Percentiles rank a stretch among this genome's conserved stretches.
phyloP scores from a whole-genome alignment of 2,888 invertebrate species.

The Eristalis arbustorum region DNA sequence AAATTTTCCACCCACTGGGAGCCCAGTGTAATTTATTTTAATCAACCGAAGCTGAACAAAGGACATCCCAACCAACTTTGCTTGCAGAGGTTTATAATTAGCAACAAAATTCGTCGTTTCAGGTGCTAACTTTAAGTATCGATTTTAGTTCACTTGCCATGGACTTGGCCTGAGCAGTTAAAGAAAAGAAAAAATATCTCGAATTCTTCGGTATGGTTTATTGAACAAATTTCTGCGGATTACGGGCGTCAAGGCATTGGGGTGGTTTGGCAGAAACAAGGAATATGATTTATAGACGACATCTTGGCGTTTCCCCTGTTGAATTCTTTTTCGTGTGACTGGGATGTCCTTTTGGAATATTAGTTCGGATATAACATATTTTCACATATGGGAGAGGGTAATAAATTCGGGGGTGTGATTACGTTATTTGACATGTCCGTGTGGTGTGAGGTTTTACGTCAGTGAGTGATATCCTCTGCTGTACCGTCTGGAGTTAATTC shows the following conservation, averaged over 20 bases:
- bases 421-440: conserved; percentile 65
- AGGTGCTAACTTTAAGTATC: conserved; percentile 27
- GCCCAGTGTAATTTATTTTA: conserved; percentile 59
- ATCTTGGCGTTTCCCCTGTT: conserved; percentile 63
- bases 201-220: conserved; percentile 43
- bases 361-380: conserved; percentile 62
- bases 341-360: conserved; percentile 64
- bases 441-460: conserved; percentile 35
- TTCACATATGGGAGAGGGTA: conserved; percentile 69
- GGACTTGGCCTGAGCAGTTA: conserved; percentile 13
- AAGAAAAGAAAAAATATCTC: background rate
- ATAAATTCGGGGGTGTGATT: conserved; percentile 70
- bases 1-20: conserved; percentile 60
- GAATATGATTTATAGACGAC: conserved; percentile 69
- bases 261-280: conserved; percentile 48
- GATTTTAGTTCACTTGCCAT: background rate
- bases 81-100: conserved; percentile 29
- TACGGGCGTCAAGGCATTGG: conserved; percentile 24
- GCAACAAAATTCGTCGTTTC: conserved; percentile 9
- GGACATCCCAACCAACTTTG: background rate
- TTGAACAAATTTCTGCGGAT: conserved; percentile 63
- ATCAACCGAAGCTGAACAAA: conserved; percentile 18
- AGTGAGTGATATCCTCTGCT: conserved; percentile 34
- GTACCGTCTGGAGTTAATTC: conserved; percentile 25
- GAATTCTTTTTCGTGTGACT: conserved; percentile 46